Percentiles rank a stretch among this genome's conserved stretches.
These are phyloP conservation scores for Xestobium rufovillosum DNA, from an alignment of 2,888 invertebrate genomes.

Conservation along the genomic window DNA sequence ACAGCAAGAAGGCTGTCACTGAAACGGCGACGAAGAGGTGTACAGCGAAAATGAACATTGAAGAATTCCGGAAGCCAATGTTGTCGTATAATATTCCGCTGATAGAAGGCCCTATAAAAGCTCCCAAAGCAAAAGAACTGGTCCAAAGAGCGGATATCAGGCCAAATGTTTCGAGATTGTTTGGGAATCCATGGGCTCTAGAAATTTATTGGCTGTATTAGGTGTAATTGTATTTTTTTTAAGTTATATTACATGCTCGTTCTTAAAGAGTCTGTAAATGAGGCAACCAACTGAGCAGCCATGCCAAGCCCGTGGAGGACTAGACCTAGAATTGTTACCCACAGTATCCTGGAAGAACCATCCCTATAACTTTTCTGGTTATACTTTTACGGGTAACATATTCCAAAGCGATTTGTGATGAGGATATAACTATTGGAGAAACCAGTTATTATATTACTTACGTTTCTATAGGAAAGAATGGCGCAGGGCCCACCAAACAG, in stretches of 20 bases:
- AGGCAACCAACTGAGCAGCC: slow-evolving; percentile 76
- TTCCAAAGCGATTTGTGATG: no score
- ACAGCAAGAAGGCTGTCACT: slow-evolving; percentile 43
- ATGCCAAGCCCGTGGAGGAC: slow-evolving; percentile 77
- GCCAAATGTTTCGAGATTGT: slow-evolving; percentile 82
- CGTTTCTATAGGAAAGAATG: slow-evolving; percentile 60
- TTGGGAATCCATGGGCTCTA: slow-evolving; percentile 68
- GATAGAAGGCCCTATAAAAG: slow-evolving; percentile 74
- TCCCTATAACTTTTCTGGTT: no score
- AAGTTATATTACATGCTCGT: slow-evolving; percentile 69
- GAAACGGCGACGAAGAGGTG: slow-evolving; percentile 56
- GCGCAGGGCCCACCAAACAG: slow-evolving; percentile 71
- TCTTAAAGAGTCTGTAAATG: slow-evolving; percentile 75
- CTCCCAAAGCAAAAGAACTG: slow-evolving; percentile 81
- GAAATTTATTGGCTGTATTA: slow-evolving; percentile 13
- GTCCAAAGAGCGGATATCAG: slow-evolving; percentile 87
- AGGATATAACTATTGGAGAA: no score
- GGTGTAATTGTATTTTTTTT: background rate
- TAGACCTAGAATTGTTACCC: slow-evolving; percentile 62
- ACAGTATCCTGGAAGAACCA: slow-evolving; percentile 51
- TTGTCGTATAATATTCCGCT: slow-evolving; percentile 66
- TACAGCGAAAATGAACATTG: slow-evolving; percentile 60
- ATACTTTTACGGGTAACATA: no score
- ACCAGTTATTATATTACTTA: no score
- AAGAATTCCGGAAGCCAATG: slow-evolving; percentile 63